These are phyloP conservation scores for Drosophila obscura DNA, from an alignment of 1,140 invertebrate genomes.

Conservation along the genomic window DNA sequence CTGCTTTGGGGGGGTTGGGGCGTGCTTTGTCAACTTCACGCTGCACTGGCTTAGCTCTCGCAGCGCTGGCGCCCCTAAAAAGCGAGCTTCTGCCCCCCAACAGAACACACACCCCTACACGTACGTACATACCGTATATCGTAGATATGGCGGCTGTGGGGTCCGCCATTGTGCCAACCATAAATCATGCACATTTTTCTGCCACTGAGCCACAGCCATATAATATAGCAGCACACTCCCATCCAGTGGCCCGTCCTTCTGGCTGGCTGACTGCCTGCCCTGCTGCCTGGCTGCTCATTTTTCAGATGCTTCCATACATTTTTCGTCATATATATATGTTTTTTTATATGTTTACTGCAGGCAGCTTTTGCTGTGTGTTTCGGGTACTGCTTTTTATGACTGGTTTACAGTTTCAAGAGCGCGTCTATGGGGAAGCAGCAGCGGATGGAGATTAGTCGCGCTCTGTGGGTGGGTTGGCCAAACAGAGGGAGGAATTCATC, in stretches of 20 bases:
- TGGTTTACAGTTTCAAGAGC: conserved; percentile 72
- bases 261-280: neutral
- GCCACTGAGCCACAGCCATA: conserved; percentile 78
- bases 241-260: neutral
- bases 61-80: conserved; percentile 7
- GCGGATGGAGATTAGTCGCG: conserved; percentile 56
- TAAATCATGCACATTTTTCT: conserved; percentile 80
- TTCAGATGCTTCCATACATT: conserved; percentile 70
- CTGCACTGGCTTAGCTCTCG: conserved; percentile 52
- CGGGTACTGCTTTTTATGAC: conserved; percentile 73
- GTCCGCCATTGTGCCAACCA: conserved; percentile 64
- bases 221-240: conserved; percentile 51
- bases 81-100: conserved; percentile 4
- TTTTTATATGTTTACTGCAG: conserved; percentile 80
- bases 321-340: conserved; percentile 64
- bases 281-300: conserved; percentile 49
- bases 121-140: conserved; percentile 13
- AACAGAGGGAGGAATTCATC: neutral
- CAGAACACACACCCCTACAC: conserved; percentile 14
- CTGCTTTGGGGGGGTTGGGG: conserved; percentile 4
- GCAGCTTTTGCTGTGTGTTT: conserved; percentile 62
- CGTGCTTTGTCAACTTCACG: conserved; percentile 41
- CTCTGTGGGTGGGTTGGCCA: neutral
- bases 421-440: conserved; percentile 34
- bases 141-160: conserved; percentile 17